Percentiles rank a stretch among this genome's conserved stretches.
These are phyloP conservation scores for Asarcornis scutulata DNA, from an alignment of 2,113 vertebrate genomes.

Conservation along the genomic window DNA sequence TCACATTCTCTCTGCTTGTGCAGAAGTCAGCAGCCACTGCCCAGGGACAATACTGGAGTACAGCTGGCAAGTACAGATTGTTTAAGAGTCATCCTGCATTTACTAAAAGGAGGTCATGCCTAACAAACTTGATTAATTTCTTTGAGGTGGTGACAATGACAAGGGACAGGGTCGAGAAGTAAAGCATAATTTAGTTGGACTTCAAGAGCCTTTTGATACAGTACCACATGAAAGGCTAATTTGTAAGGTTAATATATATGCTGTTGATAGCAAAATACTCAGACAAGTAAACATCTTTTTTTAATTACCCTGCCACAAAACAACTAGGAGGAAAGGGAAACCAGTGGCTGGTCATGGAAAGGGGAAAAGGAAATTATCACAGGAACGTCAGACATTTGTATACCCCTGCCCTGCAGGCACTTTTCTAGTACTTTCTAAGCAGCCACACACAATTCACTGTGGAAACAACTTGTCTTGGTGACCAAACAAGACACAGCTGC, in stretches of 20 bases:
- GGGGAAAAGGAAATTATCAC: background rate
- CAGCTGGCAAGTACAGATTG: background rate
- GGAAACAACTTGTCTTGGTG: background rate
- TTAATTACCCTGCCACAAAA: conserved; percentile 12
- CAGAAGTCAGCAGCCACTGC: background rate
- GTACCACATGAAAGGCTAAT: conserved; percentile 66
- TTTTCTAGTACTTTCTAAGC: background rate
- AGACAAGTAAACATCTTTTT: conserved; percentile 49
- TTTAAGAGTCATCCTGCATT: conserved; percentile 26
- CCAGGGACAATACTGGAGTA: background rate
- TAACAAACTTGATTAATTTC: conserved; percentile 69
- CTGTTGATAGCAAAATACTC: conserved; percentile 35
- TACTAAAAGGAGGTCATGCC: conserved; percentile 44
- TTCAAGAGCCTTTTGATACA: conserved; percentile 68
- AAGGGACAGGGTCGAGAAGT: conserved; percentile 40
- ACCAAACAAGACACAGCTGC: background rate
- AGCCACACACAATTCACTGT: accelerated
- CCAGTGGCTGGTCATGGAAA: background rate
- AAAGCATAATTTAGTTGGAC: conserved; percentile 63
- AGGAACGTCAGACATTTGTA: background rate
- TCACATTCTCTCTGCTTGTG: background rate
- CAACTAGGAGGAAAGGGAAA: background rate
- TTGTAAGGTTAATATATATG: conserved; percentile 59
- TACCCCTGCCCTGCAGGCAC: no score
- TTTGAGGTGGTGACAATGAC: conserved; percentile 59